These are phyloP conservation scores for Tetrao urogallus DNA, from an alignment of 2,113 vertebrate species.

Conservation along the genomic window DNA sequence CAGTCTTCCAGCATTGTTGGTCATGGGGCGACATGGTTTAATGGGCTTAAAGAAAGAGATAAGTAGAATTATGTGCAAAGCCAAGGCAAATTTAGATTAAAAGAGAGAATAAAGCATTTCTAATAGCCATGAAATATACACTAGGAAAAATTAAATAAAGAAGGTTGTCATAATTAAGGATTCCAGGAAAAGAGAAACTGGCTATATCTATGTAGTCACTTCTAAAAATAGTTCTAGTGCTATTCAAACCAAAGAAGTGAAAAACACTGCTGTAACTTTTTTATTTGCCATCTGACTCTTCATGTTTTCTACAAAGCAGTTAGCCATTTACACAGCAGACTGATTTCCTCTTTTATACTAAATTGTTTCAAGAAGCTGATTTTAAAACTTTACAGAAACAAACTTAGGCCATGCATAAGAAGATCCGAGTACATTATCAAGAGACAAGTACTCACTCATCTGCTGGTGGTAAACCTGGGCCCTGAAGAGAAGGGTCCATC, in stretches of 20 bases:
- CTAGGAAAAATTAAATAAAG: constrained; percentile 46
- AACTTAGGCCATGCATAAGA: background rate
- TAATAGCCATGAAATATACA: constrained; percentile 29
- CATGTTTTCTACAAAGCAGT: background rate
- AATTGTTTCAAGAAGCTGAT: background rate
- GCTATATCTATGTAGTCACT: background rate
- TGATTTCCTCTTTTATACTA: background rate
- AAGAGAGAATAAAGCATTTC: constrained; percentile 50
- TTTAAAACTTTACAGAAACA: background rate
- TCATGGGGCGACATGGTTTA: constrained; percentile 92
- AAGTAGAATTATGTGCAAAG: constrained; percentile 30
- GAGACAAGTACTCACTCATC: background rate
- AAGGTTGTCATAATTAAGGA: constrained; percentile 21
- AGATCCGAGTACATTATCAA: background rate
- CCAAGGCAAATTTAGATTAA: constrained; percentile 56
- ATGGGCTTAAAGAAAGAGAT: constrained; percentile 79
- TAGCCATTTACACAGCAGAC: accelerated
- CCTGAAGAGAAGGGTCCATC: background rate
- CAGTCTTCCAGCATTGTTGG: constrained; percentile 93
- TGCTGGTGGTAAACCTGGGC: background rate
- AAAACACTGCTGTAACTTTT: background rate
- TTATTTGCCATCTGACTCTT: background rate
- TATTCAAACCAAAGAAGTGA: background rate
- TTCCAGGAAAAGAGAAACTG: background rate
- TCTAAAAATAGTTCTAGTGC: background rate